Conservation (phyloP, 2,888 invertebrate genomes). For the Phortica magna region DNA sequence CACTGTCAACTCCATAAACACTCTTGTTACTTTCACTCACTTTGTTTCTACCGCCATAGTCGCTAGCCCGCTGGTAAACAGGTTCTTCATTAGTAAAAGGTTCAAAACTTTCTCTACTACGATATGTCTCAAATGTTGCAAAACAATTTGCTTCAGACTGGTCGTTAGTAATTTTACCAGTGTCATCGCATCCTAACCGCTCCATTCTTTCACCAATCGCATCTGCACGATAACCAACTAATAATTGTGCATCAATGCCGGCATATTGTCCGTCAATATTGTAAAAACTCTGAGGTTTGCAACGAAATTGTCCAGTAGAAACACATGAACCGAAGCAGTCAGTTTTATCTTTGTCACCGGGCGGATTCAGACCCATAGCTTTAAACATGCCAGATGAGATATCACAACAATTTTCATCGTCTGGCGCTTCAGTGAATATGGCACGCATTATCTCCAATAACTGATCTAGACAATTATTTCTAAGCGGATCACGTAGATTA, state of each 20-base stretch:
- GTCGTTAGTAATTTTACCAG: background rate
- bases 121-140: no score
- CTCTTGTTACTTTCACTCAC: no score
- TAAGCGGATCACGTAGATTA: background rate
- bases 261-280: background rate
- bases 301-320: background rate
- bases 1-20: no score
- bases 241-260: background rate
- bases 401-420: background rate
- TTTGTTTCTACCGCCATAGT: no score
- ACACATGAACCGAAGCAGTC: slow-evolving; percentile 8
- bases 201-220: background rate
- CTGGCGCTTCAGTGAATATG: background rate
- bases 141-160: no score
- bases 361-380: background rate
- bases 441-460: background rate
- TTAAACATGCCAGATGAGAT: background rate
- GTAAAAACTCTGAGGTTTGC: background rate
- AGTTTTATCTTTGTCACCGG: background rate
- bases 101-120: no score
- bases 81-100: no score
- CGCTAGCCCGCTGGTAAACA: no score
- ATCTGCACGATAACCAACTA: background rate
- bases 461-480: background rate
- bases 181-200: background rate